Conservation (phyloP, 2,888 invertebrate genomes). For the Drosophila greeni region DNA sequence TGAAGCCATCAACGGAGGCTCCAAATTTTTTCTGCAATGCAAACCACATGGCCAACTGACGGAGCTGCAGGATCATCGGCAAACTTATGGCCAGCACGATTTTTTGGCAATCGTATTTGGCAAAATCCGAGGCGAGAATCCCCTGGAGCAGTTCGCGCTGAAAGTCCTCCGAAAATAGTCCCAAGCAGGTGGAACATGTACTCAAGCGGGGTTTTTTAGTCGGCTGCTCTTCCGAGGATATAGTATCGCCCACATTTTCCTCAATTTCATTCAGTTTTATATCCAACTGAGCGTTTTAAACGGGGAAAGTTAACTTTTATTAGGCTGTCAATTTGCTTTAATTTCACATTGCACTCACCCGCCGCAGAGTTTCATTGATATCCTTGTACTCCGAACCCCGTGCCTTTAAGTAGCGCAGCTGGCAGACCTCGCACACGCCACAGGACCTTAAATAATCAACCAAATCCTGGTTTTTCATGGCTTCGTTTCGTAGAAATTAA, state of each 20-base stretch:
- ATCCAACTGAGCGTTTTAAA: constrained; percentile 49
- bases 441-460: constrained; percentile 80
- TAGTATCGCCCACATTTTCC: background rate
- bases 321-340: background rate
- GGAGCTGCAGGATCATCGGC: constrained; percentile 84
- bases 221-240: constrained; percentile 36
- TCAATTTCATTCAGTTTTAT: constrained; percentile 43
- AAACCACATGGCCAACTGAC: constrained; percentile 84
- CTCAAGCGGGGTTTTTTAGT: constrained; percentile 80
- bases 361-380: constrained; percentile 79
- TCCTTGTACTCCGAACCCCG: constrained; percentile 81
- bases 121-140: constrained; percentile 80
- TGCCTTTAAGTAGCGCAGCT: constrained; percentile 84
- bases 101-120: constrained; percentile 82
- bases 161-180: constrained; percentile 83
- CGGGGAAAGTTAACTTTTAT: background rate
- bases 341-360: constrained; percentile 78
- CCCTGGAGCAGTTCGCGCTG: constrained; percentile 80
- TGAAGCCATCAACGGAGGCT: constrained; percentile 75
- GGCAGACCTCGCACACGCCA: constrained; percentile 85
- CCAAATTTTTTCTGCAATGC: constrained; percentile 81
- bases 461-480: constrained; percentile 80
- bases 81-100: constrained; percentile 86
- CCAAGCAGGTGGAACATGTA: constrained; percentile 86
- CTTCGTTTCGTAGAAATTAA: constrained; percentile 12